Percentiles rank a stretch among this genome's conserved stretches.
Conservation (phyloP, 2,113 vertebrate species). For the Lamprotornis superbus region DNA sequence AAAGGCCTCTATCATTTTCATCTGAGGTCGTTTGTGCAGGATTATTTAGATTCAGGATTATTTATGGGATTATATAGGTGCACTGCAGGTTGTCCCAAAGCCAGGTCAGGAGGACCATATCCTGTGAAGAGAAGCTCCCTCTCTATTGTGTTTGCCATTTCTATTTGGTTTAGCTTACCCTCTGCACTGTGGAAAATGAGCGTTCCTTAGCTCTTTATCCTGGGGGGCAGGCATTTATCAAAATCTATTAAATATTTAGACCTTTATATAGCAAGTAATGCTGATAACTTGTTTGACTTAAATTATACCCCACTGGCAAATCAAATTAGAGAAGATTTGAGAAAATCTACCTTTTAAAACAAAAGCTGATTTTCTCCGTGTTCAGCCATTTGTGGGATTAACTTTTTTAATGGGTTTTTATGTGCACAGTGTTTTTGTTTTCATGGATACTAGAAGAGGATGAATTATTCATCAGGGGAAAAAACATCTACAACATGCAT, state of each 20-base stretch:
- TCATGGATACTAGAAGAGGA: conserved; percentile 9
- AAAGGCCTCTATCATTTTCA: neutral
- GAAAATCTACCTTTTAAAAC: conserved; percentile 64
- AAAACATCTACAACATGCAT: neutral
- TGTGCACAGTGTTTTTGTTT: conserved; percentile 48
- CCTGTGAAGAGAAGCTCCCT: neutral
- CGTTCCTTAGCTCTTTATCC: neutral
- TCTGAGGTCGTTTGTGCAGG: neutral
- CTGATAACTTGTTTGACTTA: conserved; percentile 62
- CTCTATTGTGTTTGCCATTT: neutral
- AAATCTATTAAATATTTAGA: conserved; percentile 62
- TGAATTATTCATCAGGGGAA: conserved; percentile 51
- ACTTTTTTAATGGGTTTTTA: conserved; percentile 62
- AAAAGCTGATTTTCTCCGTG: conserved; percentile 40
- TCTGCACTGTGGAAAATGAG: neutral
- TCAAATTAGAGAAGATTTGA: conserved; percentile 60
- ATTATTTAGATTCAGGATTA: neutral
- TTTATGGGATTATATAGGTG: neutral
- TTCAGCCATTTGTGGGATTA: conserved; percentile 67
- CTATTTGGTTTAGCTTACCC: neutral
- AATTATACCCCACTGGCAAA: conserved; percentile 58
- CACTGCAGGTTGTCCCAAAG: neutral
- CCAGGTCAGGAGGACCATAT: neutral
- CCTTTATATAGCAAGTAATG: conserved; percentile 10
- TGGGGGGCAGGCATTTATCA: neutral